These are phyloP conservation scores for Oryzias woworae DNA, from an alignment of 2,113 vertebrate genomes.

Conservation along the genomic window DNA sequence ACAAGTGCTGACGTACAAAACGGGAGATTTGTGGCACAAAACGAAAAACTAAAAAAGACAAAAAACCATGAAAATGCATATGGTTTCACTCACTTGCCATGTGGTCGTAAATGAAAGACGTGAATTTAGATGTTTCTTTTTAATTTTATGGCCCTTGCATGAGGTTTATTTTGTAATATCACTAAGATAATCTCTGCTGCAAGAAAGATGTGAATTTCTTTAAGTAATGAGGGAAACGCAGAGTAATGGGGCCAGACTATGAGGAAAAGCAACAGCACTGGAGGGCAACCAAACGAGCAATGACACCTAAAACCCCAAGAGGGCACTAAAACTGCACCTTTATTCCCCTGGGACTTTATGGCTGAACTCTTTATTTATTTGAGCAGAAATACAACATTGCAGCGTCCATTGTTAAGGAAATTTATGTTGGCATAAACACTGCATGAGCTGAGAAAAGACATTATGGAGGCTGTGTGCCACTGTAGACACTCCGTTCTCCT, in stretches of 20 bases:
- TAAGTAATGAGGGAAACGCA: neutral
- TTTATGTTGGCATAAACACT: neutral
- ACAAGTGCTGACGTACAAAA: too few species aligned
- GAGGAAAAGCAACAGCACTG: neutral
- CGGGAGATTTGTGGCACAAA: too few species aligned
- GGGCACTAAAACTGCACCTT: slow-evolving; percentile 34
- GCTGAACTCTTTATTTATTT: neutral
- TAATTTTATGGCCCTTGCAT: too few species aligned
- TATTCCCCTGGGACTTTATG: neutral
- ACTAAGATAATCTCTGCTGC: too few species aligned
- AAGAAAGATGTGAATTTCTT: neutral
- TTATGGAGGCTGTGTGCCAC: neutral
- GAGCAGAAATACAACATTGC: neutral
- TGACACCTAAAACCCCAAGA: slow-evolving; percentile 42
- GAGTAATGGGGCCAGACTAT: neutral
- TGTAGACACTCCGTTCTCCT: neutral
- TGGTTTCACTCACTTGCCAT: too few species aligned
- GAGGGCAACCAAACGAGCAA: slow-evolving; percentile 8
- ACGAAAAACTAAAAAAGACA: too few species aligned
- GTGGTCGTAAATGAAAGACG: too few species aligned
- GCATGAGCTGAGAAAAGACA: neutral
- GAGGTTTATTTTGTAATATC: too few species aligned
- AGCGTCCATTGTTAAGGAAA: neutral
- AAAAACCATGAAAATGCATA: too few species aligned
- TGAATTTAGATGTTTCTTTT: too few species aligned